Percentiles rank a stretch among this genome's conserved stretches.
phyloP scores from a whole-genome alignment of 1,140 invertebrate species.

The Drosophila novamexicana region DNA sequence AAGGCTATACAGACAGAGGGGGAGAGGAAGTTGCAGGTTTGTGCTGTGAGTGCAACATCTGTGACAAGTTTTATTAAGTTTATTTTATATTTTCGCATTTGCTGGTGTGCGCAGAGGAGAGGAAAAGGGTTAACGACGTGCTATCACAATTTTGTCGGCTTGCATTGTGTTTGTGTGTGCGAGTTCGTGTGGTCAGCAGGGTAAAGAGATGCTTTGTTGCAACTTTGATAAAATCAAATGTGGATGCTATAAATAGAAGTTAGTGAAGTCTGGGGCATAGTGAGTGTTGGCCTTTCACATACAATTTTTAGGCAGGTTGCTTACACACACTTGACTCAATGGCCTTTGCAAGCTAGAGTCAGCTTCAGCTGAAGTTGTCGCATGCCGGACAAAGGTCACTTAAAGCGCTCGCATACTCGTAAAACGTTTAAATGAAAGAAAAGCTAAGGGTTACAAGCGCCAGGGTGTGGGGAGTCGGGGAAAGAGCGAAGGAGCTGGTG shows the following conservation, averaged over 20 bases:
- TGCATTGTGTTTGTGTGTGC: conserved; percentile 6
- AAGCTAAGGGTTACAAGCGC: conserved; percentile 35
- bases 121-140: conserved; percentile 44
- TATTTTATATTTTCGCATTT: conserved; percentile 71
- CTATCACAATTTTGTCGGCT: conserved; percentile 58
- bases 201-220: conserved; percentile 28
- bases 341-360: conserved; percentile 49
- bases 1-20: conserved; percentile 20
- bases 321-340: conserved; percentile 73
- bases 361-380: conserved; percentile 24
- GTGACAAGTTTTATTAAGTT: conserved; percentile 83
- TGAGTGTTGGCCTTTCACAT: conserved; percentile 31
- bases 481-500: not conserved
- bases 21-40: conserved; percentile 3
- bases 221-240: conserved; percentile 56
- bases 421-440: conserved; percentile 59
- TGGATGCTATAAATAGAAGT: conserved; percentile 28
- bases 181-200: not conserved
- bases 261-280: too few relatives aligned
- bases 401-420: conserved; percentile 21
- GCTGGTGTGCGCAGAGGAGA: conserved; percentile 1
- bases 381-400: conserved; percentile 25
- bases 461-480: not conserved
- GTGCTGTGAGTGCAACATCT: conserved; percentile 56
- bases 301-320: conserved; percentile 71